These are phyloP conservation scores for Leucoptera coffeella DNA, from an alignment of 2,888 invertebrate genomes.

Conservation along the genomic window DNA sequence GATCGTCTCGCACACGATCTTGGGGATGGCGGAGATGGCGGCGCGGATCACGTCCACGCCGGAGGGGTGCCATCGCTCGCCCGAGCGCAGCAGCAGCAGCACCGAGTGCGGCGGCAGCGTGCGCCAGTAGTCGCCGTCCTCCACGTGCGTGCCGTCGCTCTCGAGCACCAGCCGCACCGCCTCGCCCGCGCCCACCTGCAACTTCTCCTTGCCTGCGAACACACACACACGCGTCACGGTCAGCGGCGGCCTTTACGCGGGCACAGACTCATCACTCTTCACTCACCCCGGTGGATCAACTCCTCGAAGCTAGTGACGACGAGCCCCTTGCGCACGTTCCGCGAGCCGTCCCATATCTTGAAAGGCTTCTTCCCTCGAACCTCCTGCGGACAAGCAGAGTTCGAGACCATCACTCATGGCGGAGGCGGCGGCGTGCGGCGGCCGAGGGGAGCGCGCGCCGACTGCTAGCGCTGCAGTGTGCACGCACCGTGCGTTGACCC, in stretches of 20 bases:
- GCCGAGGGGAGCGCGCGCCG: too few species aligned
- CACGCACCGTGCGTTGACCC: constrained; percentile 51
- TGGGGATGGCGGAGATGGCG: constrained; percentile 92
- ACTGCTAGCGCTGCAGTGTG: too few species aligned
- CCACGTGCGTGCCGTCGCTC: constrained; percentile 94
- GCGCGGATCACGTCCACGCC: constrained; percentile 93
- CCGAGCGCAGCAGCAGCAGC: constrained; percentile 78
- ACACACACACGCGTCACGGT: constrained; percentile 57
- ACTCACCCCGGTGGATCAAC: constrained; percentile 71
- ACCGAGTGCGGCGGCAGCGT: constrained; percentile 89
- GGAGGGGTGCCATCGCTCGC: constrained; percentile 90
- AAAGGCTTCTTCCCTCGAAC: constrained; percentile 94
- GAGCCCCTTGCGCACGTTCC: constrained; percentile 88
- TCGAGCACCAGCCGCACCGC: constrained; percentile 87
- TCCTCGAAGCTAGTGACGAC: constrained; percentile 90
- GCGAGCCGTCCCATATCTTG: constrained; percentile 94
- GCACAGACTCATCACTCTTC: not conserved
- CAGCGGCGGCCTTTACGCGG: constrained; percentile 79
- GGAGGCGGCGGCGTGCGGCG: too few species aligned
- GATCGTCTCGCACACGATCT: constrained; percentile 96
- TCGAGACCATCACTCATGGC: too few species aligned
- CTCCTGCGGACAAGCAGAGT: constrained; percentile 64
- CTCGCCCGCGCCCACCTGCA: constrained; percentile 80
- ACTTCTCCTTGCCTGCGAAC: constrained; percentile 75
- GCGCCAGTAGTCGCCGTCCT: constrained; percentile 94